Evolutionary conservation across 2,888 invertebrate genomes (phyloP).

Genomic region (Acleris literana): DNA sequence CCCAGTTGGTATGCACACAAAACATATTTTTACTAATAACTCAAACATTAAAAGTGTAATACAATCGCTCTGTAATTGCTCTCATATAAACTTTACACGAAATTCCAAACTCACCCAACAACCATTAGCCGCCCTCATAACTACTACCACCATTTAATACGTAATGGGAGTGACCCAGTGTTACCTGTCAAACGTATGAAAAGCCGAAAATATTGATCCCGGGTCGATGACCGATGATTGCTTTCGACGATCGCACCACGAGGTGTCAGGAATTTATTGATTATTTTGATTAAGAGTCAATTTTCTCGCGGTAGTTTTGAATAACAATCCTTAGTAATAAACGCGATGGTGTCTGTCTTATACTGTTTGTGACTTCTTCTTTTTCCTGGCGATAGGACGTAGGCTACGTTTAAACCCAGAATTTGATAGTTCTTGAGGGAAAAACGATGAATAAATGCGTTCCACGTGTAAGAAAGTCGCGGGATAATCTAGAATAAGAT

Average conservation of each 20-base stretch:
- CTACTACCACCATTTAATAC: constrained; percentile 11
- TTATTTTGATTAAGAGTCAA: constrained; percentile 7
- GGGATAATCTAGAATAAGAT: too few relatives aligned
- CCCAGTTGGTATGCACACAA: too few relatives aligned
- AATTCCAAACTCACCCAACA: constrained; percentile 26
- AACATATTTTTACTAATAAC: too few relatives aligned
- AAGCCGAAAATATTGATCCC: constrained; percentile 68
- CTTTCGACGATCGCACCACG: constrained; percentile 54
- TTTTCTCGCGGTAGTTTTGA: too few relatives aligned
- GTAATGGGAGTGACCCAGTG: constrained; percentile 44
- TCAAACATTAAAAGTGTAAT: neutral
- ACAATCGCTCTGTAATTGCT: neutral
- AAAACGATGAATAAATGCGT: too few relatives aligned
- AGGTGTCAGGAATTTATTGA: constrained; percentile 43
- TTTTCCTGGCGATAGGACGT: too few relatives aligned
- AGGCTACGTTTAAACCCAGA: too few relatives aligned
- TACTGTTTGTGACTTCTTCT: too few relatives aligned
- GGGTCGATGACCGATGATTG: constrained; percentile 66
- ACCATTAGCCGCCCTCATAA: constrained; percentile 27
- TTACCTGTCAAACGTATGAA: constrained; percentile 61
- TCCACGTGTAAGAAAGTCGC: too few relatives aligned
- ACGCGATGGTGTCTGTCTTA: too few relatives aligned
- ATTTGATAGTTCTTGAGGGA: too few relatives aligned
- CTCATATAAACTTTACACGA: neutral
- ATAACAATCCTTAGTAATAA: too few relatives aligned